A percentile compares a stretch with the other conserved stretches of the same genome.
These are phyloP conservation scores for Epicampocera succincta DNA, from an alignment of 2,888 invertebrate species.

Conservation along the genomic window DNA sequence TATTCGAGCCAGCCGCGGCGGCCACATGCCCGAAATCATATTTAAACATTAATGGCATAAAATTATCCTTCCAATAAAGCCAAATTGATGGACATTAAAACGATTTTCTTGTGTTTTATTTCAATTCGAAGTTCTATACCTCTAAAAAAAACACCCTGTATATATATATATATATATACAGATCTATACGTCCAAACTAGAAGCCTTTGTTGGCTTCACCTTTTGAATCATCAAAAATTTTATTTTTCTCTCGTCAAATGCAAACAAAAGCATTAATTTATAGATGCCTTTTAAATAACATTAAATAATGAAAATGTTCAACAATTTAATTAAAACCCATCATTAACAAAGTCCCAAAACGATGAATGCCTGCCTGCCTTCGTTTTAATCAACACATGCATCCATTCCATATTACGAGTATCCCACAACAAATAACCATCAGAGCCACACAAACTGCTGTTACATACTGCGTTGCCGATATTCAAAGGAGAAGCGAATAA, in stretches of 20 bases:
- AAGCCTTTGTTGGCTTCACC: constrained; percentile 8
- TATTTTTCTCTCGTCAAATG: constrained; percentile 36
- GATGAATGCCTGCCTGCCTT: constrained; percentile 8
- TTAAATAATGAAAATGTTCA: constrained; percentile 44
- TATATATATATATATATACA: background rate
- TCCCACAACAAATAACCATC: background rate
- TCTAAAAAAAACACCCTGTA: no score
- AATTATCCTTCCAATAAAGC: no score
- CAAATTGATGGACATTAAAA: no score
- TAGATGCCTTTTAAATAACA: constrained; percentile 21
- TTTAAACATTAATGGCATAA: no score
- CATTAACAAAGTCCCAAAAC: constrained; percentile 60
- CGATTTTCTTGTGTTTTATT: no score
- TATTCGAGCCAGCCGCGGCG: no score
- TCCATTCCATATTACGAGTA: background rate
- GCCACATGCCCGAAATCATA: no score
- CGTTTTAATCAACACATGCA: no score
- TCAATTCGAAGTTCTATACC: no score
- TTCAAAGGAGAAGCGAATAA: constrained; percentile 2
- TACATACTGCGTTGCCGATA: constrained; percentile 11
- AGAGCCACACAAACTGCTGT: background rate
- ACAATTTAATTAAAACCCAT: constrained; percentile 48
- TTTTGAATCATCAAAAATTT: constrained; percentile 30
- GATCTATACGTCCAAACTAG: background rate
- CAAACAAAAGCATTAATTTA: constrained; percentile 17